These are phyloP conservation scores for Drymodes brunneopygia DNA, from an alignment of 2,113 vertebrate species.

Conservation along the genomic window DNA sequence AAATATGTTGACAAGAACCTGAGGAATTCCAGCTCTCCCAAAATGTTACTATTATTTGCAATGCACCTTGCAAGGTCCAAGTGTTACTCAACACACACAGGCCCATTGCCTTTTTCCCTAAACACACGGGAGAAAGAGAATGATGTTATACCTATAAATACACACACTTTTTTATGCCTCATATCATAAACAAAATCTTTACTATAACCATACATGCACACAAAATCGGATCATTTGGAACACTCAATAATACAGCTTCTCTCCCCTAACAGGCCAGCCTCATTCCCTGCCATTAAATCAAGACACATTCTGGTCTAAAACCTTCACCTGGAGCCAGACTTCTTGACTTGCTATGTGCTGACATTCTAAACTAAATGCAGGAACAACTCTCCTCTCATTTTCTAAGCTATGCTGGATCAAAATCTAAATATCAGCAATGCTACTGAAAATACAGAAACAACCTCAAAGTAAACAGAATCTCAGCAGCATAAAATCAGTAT, in stretches of 20 bases:
- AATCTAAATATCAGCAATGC: background rate
- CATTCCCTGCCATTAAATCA: background rate
- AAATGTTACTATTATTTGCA: background rate
- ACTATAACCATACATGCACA: background rate
- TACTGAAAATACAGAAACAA: background rate
- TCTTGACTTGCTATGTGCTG: background rate
- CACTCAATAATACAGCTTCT: background rate
- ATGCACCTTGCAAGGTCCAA: background rate
- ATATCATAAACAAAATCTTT: background rate
- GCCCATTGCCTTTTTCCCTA: background rate
- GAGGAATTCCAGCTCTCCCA: background rate
- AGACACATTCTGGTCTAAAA: background rate
- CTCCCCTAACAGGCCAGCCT: background rate
- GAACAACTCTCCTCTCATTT: background rate
- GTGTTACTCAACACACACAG: background rate
- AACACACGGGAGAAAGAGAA: background rate
- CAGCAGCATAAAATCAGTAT: background rate
- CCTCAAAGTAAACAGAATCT: background rate
- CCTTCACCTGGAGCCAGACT: background rate
- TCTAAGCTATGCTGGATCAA: background rate
- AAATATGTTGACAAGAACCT: background rate
- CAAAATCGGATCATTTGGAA: background rate
- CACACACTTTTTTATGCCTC: background rate
- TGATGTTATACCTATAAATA: background rate
- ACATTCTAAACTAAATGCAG: background rate